Base-by-base conservation (phyloP, 1,140 invertebrate genomes). In the Thaumatotibia leucotreta region DNA sequence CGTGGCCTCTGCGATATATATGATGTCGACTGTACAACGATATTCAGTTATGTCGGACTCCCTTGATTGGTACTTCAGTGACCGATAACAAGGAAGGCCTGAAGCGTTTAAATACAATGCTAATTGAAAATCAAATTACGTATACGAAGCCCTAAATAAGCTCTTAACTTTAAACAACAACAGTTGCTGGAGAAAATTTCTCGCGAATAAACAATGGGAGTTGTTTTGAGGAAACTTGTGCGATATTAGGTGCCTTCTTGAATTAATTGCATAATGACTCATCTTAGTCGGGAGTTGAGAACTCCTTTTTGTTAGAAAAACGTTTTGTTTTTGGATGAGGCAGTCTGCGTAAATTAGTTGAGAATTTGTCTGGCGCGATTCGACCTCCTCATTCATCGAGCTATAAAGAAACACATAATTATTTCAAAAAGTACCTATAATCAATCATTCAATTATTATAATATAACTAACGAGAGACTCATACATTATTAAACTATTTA, bases 251-350 rank as follows among this genome's bases (percentile, higher is more conserved):
- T 76, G 75, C 77, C 80, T 82, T 79, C 77, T 79, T 81, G 72
- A 80, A 80, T 84, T 84, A 84, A 83, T 83, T 83, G 80, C 80
- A 74, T 82, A 82, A 84, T 84, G 80, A 84, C 75, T 84, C 80
- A 81, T 75, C 73, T 66, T 67, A 74, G 66, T 50, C 27, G 67
- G 64, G 70, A 72, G 67, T 75, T 66, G 69, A 70, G 69, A 66
- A 79, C 72, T 75, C 67, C 66, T 62, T 32, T 66, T 61, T 67
- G 61, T n/a, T 35, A 70, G 32, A 61, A 63, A 63, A 67, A 58
- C 29, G 23, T 58, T 29, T 58, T 58, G 24, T 58, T 3, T 39
- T 39, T n/a, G 14, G 4, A 5, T 32, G 31, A 5, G 4, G 10
- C 33, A 11, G 33, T 10, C 10, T 39, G 10, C 14, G 3, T 39